Base-by-base conservation (phyloP, 2,113 vertebrate genomes). In the Phoxinus phoxinus region DNA sequence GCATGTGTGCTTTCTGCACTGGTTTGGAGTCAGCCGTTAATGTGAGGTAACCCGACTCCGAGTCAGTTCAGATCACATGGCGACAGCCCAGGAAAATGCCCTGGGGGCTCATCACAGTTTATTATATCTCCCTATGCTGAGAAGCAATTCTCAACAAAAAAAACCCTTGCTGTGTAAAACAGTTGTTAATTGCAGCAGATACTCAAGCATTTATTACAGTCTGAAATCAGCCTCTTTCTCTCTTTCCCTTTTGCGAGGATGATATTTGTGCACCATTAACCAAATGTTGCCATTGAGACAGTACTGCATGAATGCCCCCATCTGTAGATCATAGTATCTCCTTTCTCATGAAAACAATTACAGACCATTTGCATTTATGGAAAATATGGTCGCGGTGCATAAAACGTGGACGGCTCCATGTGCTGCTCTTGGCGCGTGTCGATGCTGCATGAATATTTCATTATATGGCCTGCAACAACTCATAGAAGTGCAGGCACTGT, bases 241-340 rank as follows among this genome's bases (percentile, higher is more conserved):
- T 80, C 86, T 87, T 85, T 44, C 30, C 44, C 21, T 46, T 71
- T 75, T 53, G 79, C 63, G 88, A 90, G 89, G 91, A 90, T 92
- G 92, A 93, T 92, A 94, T 94, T 92, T 93, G 85, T 91, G 90
- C 80, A 81, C 91, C 90, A 92, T 94, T 93, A 94, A 90, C 92
- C 90, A 93, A 94, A 94, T 88, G 88, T 85, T 87, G 89, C 87
- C 27, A 12, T 84, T 71, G 84, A 89, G 87, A 86, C 69, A 7
- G 56, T 81, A 74, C 56, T 63, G 61, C 58, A 76, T 41, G 77
- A 44, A 77, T 76, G 74, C 65, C 65, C 46, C 78, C 78, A 53
- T 87, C 77, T 82, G 77, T 74, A 83, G 79, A 79, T 59, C 67
- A 7, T 35, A 72, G 46, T 72, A 27, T 79, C 56, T 59, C 41